Conservation (phyloP, 2,797 vertebrate genomes). For the Phoxinus dragarum region DNA sequence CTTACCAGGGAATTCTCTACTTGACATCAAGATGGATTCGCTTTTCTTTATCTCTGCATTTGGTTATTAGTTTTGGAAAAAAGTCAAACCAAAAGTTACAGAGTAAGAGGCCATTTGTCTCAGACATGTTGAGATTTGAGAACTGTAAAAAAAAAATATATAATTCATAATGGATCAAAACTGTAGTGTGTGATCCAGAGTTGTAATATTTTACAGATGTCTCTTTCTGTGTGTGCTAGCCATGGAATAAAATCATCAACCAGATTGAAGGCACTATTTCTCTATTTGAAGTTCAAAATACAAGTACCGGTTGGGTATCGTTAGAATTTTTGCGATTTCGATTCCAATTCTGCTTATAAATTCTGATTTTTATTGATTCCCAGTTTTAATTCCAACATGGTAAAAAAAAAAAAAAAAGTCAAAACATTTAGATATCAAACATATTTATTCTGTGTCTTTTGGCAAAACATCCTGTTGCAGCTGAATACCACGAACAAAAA, state of each 20-base stretch:
- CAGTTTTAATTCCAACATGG: no score
- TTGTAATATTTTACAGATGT: slow-evolving; percentile 34
- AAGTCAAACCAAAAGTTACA: slow-evolving; percentile 15
- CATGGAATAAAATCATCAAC: slow-evolving; percentile 2
- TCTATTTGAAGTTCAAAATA: not conserved
- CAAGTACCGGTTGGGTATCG: not conserved
- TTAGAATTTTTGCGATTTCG: not conserved
- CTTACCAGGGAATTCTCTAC: slow-evolving; percentile 16
- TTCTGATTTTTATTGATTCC: no score
- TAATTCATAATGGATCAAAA: slow-evolving; percentile 5
- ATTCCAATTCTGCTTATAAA: not conserved
- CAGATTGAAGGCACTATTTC: not conserved
- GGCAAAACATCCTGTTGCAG: no score
- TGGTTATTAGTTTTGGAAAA: slow-evolving; percentile 12
- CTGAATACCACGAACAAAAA: no score
- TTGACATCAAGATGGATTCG: slow-evolving; percentile 20
- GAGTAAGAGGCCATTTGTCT: slow-evolving; percentile 12
- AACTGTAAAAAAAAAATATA: not conserved
- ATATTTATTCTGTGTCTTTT: no score
- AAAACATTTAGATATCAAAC: no score
- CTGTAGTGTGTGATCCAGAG: not conserved
- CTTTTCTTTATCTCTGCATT: slow-evolving; percentile 23
- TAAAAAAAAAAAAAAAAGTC: no score
- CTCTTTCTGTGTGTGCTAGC: not conserved
- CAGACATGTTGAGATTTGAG: slow-evolving; percentile 13